phyloP scores from a whole-genome alignment of 2,113 vertebrate genomes.

The Laterallus jamaicensis region DNA sequence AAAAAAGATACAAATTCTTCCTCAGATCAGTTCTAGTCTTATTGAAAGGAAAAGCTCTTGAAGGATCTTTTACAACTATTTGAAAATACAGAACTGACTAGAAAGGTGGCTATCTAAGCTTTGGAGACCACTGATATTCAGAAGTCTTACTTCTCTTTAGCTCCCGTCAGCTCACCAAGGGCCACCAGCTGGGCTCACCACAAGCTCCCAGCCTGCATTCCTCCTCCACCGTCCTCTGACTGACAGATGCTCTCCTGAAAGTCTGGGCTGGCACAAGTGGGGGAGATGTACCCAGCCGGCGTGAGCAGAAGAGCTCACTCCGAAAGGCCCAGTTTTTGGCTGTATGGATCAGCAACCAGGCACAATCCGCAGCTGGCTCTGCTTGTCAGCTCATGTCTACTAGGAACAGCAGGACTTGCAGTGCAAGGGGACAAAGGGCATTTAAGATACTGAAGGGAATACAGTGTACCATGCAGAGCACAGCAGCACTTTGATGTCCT shows the following conservation, averaged over 20 bases:
- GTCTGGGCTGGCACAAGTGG: neutral
- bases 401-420: neutral
- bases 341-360: rapidly evolving
- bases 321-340: neutral
- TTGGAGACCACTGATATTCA: neutral
- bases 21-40: neutral
- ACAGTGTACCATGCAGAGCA: rapidly evolving
- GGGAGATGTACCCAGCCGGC: rapidly evolving
- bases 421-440: neutral
- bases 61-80: neutral
- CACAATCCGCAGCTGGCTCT: neutral
- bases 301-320: neutral
- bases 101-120: neutral
- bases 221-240: neutral
- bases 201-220: neutral
- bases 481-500: neutral
- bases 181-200: neutral
- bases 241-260: neutral
- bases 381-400: neutral
- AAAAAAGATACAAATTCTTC: neutral
- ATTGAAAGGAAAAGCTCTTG: neutral
- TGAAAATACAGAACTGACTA: neutral
- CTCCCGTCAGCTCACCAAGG: neutral
- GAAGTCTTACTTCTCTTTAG: neutral
- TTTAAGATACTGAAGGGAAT: neutral